Conservation (phyloP, 2,888 invertebrate species). For the Amorpha juglandis region DNA sequence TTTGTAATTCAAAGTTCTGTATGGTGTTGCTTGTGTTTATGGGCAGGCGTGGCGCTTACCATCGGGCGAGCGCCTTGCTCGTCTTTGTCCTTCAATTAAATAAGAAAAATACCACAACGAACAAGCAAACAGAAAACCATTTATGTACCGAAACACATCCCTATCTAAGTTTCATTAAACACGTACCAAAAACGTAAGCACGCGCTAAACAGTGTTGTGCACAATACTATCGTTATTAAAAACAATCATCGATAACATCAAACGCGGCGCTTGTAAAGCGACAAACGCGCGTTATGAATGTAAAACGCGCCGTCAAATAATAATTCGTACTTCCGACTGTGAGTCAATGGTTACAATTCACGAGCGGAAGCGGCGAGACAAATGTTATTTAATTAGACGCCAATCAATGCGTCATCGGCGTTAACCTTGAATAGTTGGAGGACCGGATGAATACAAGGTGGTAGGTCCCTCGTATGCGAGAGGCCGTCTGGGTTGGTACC, state of each 20-base stretch:
- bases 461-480: too few relatives aligned
- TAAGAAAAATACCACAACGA: too few relatives aligned
- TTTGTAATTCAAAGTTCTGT: too few relatives aligned
- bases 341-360: constrained; percentile 34
- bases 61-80: too few relatives aligned
- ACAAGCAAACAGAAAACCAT: neutral
- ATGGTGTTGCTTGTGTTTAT: too few relatives aligned
- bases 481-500: too few relatives aligned
- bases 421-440: neutral
- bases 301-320: constrained; percentile 58
- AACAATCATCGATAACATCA: constrained; percentile 60
- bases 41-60: too few relatives aligned
- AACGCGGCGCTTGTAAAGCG: constrained; percentile 48
- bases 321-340: constrained; percentile 69
- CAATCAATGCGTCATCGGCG: neutral
- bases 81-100: too few relatives aligned
- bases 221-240: constrained; percentile 31
- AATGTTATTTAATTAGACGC: neutral
- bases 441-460: too few relatives aligned
- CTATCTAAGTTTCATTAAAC: neutral
- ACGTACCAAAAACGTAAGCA: constrained; percentile 26
- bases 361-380: constrained; percentile 21
- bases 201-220: constrained; percentile 19
- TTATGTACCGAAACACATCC: too few relatives aligned
- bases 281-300: constrained; percentile 39